These are phyloP conservation scores for Leptinotarsa texana DNA, from an alignment of 1,140 invertebrate species.

Conservation along the genomic window DNA sequence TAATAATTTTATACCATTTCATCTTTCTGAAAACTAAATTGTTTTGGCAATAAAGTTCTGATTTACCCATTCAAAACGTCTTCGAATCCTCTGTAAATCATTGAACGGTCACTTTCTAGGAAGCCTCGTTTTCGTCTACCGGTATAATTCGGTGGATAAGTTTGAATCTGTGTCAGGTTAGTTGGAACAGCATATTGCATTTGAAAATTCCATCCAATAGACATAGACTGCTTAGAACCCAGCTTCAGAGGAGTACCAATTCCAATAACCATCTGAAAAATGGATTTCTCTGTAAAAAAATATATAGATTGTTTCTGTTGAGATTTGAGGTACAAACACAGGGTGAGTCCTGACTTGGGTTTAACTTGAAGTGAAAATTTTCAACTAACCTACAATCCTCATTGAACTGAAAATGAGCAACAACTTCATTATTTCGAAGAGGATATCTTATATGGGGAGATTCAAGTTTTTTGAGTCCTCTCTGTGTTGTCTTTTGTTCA, in stretches of 20 bases:
- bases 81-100: slow-evolving; percentile 31
- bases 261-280: slow-evolving; percentile 37
- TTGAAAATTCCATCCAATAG: slow-evolving; percentile 39
- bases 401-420: too few relatives aligned
- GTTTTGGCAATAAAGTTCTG: not conserved
- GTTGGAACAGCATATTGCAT: slow-evolving; percentile 32
- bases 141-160: slow-evolving; percentile 30
- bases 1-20: too few relatives aligned
- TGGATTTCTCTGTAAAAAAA: not conserved
- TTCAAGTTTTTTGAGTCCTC: too few relatives aligned
- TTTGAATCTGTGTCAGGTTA: slow-evolving; percentile 21
- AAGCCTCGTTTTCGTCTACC: slow-evolving; percentile 23
- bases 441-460: too few relatives aligned
- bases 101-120: slow-evolving; percentile 23
- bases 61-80: slow-evolving; percentile 30
- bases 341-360: too few relatives aligned
- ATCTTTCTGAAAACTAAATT: too few relatives aligned
- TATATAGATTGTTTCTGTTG: too few relatives aligned
- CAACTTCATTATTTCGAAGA: too few relatives aligned
- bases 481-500: too few relatives aligned
- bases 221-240: slow-evolving; percentile 36
- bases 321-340: too few relatives aligned
- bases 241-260: slow-evolving; percentile 33
- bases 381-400: too few relatives aligned
- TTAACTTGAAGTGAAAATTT: too few relatives aligned